These are phyloP conservation scores for Polyergus mexicanus DNA, from an alignment of 1,140 invertebrate genomes.

Conservation along the genomic window DNA sequence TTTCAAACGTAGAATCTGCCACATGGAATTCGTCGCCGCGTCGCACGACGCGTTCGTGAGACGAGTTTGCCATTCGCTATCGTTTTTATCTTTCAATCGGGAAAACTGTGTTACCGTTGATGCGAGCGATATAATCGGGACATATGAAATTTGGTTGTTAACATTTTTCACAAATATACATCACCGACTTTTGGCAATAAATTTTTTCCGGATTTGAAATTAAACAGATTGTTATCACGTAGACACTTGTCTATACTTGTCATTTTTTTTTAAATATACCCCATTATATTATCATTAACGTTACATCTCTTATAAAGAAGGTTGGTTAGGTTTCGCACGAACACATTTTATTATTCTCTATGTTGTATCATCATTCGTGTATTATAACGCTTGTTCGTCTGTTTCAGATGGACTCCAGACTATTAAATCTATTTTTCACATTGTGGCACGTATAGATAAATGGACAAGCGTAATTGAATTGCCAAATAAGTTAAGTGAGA, in stretches of 20 bases:
- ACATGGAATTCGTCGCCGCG: slow-evolving; percentile 52
- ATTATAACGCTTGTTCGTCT: background rate
- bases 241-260: too few relatives aligned
- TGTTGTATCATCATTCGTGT: background rate
- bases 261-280: too few relatives aligned
- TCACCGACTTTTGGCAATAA: background rate
- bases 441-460: background rate
- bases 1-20: slow-evolving; percentile 58
- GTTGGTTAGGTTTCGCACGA: slow-evolving; percentile 10
- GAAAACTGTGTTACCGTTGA: background rate
- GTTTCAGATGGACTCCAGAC: slow-evolving; percentile 8
- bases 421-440: background rate
- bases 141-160: background rate
- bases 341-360: background rate
- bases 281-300: too few relatives aligned
- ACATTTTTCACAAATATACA: background rate
- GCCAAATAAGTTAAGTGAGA: background rate
- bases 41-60: background rate
- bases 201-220: background rate
- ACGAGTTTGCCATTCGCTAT: background rate
- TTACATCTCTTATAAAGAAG: background rate
- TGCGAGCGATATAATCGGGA: too few relatives aligned
- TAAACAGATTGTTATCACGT: too few relatives aligned
- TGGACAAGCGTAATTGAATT: background rate
- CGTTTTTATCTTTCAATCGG: background rate